phyloP scores from a whole-genome alignment of 2,113 vertebrate species.

The Chelonoidis abingdonii region DNA sequence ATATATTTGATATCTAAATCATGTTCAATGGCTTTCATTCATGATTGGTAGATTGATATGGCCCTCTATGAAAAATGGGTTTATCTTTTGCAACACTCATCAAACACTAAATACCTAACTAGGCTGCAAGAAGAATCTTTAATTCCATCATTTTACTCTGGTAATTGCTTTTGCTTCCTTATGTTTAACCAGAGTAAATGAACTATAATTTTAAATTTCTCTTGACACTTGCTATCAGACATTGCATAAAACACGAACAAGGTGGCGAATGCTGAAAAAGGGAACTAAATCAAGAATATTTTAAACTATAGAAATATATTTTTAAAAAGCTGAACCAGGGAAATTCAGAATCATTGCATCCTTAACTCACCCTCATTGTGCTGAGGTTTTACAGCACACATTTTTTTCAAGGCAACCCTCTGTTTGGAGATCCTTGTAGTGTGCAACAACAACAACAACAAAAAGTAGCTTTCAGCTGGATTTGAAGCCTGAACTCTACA shows the following conservation, averaged over 20 bases:
- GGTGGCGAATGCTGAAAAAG: slow-evolving; percentile 75
- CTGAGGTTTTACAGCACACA: neutral
- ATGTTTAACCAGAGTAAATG: slow-evolving; percentile 84
- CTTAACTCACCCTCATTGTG: neutral
- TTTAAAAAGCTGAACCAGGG: neutral
- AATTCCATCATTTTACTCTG: slow-evolving; percentile 80
- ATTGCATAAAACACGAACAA: slow-evolving; percentile 74
- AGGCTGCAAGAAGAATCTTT: slow-evolving; percentile 81
- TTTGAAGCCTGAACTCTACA: neutral
- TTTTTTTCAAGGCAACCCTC: neutral
- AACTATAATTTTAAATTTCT: slow-evolving; percentile 84
- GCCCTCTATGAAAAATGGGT: slow-evolving; percentile 76
- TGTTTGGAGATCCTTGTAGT: neutral
- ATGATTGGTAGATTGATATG: slow-evolving; percentile 76
- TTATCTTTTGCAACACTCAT: slow-evolving; percentile 80
- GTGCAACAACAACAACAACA: neutral
- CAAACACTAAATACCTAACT: slow-evolving; percentile 82
- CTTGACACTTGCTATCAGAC: slow-evolving; percentile 81
- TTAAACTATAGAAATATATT: slow-evolving; percentile 2
- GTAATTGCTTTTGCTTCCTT: slow-evolving; percentile 84
- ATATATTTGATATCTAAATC: slow-evolving; percentile 81
- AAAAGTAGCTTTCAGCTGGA: neutral
- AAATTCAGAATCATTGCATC: slow-evolving; percentile 23
- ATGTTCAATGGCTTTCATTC: slow-evolving; percentile 73
- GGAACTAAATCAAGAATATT: slow-evolving; percentile 72